Evolutionary conservation across 2,113 vertebrate species (phyloP).

Genomic region (Triplophysa dalaica): DNA sequence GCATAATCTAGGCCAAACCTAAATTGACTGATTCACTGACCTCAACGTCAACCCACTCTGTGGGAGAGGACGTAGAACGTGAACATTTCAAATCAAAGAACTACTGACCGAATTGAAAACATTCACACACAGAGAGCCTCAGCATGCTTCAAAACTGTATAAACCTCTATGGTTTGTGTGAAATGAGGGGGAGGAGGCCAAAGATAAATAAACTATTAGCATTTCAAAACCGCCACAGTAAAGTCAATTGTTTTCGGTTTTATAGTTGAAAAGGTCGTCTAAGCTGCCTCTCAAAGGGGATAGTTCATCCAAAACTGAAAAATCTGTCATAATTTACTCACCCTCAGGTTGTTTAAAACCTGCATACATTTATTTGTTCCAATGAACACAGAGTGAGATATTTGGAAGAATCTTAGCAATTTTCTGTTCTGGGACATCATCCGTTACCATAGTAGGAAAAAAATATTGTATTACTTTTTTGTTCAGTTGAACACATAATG

Average conservation of each 20-base stretch:
- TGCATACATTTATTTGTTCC: no score
- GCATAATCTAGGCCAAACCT: not conserved
- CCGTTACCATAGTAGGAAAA: no score
- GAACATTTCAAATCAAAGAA: conserved; percentile 16
- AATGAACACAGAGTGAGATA: no score
- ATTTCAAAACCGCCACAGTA: conserved; percentile 30
- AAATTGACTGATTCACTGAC: conserved; percentile 10
- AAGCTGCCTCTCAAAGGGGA: no score
- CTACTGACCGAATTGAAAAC: conserved; percentile 9
- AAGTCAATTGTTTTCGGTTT: not conserved
- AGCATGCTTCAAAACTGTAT: conserved; percentile 12
- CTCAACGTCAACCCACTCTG: conserved; percentile 14
- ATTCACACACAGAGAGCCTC: not conserved
- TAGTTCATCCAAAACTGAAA: no score
- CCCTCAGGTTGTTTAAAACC: no score
- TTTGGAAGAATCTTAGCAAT: no score
- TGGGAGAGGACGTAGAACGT: not conserved
- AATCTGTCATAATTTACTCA: no score
- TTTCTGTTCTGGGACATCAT: no score
- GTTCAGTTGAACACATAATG: no score
- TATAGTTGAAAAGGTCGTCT: not conserved
- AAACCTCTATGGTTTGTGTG: conserved; percentile 22
- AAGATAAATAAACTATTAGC: conserved; percentile 41
- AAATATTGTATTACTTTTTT: no score
- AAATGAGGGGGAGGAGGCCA: not conserved